Evolutionary conservation across 2,797 vertebrate species (phyloP), one percentile per base, ranked within the genome.

Genomic region (Amblyraja radiata): DNA sequence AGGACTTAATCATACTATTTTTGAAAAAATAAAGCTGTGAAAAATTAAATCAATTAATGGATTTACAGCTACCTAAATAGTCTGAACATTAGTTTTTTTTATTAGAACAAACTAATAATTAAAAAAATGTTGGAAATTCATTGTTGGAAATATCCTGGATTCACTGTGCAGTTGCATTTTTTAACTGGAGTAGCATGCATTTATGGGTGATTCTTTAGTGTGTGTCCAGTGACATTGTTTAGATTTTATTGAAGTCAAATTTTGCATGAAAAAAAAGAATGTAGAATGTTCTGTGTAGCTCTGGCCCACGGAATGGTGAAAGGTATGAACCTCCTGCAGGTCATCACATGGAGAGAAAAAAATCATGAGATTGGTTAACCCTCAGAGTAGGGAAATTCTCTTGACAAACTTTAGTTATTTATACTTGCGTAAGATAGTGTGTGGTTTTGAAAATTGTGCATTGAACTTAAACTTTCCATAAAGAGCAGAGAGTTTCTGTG

Each of bases 301-400:
- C 23, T 10, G 21, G 18, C 39, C 36, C 36, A 7, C 68, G 11
- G 32, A 73, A 91, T 25, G 36, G 63, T 39, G 32, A 32, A n/a
- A 21, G 16, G 71, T 18, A 36, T 36, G 36, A 68, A n/a, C 18
- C 10, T 73, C 36, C 73, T 73, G 36, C 36, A 54, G 39, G 80
- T 54, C 80, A 46, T 18, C 32, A 46, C 32, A 25, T 71, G 46
- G 65, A 73, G 68, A 74, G 91, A 73, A 91, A 91, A 73, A 73
- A 91, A 73, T 74, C 18, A 28, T 46, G 68, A 14, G 68, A 73
- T 91, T 46, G 68, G 65, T 91, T 91, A 91, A 91, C 65, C 65
- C 36, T 91, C 65, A 71, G 32, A 39, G 68, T 2, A 73, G 32
- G 68, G 88, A 91, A 90, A 73, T 73, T 23, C 6, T 73, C 9